These are phyloP conservation scores for Chloroclysta siterata DNA, from an alignment of 2,888 invertebrate genomes.

Conservation along the genomic window DNA sequence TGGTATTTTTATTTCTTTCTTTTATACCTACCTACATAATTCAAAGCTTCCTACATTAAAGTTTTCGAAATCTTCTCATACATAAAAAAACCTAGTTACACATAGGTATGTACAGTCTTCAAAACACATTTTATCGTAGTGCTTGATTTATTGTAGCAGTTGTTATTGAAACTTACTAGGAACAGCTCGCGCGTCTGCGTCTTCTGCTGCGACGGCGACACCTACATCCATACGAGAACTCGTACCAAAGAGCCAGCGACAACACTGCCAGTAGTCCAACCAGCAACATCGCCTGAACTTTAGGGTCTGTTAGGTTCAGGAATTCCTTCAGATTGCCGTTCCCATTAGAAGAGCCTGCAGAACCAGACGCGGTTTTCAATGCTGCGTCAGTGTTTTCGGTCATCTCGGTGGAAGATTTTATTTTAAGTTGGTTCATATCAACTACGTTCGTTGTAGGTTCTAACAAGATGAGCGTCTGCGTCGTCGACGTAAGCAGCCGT, in stretches of 20 bases:
- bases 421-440: not conserved
- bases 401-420: not conserved
- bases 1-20: not conserved
- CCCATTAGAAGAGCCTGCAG: not conserved
- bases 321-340: conserved; percentile 3
- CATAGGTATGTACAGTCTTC: no score
- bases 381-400: not conserved
- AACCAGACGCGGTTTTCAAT: not conserved
- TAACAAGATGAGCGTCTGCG: conserved; percentile 19
- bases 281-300: conserved; percentile 55
- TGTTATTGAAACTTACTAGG: conserved; percentile 11
- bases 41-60: no score
- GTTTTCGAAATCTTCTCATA: no score
- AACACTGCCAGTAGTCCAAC: conserved; percentile 56
- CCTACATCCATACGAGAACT: conserved; percentile 57
- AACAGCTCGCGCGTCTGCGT: conserved; percentile 49
- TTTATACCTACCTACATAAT: not conserved
- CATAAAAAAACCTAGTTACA: no score
- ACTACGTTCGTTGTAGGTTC: not conserved
- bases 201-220: conserved; percentile 46
- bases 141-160: not conserved
- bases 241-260: conserved; percentile 57
- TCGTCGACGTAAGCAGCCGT: conserved; percentile 21
- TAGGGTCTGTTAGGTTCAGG: conserved; percentile 48
- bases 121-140: no score